Percentiles rank a stretch among this genome's conserved stretches.
Conservation (phyloP, 2,113 vertebrate species). For the Phaethornis superciliosus region DNA sequence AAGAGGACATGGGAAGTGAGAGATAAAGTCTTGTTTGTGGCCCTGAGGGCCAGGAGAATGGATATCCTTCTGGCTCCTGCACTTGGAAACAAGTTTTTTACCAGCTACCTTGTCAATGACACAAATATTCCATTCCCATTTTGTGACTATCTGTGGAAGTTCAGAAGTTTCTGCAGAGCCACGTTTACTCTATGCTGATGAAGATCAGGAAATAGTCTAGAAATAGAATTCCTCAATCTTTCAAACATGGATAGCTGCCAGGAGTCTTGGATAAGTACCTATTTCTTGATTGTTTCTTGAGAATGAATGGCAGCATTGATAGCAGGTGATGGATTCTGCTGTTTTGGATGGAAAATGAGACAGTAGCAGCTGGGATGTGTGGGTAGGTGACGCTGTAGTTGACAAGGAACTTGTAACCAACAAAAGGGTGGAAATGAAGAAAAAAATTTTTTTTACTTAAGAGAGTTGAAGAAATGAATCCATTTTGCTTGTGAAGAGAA, state of each 20-base stretch:
- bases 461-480: not conserved
- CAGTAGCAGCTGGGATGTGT: conserved; percentile 22
- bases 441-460: not conserved
- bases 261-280: not conserved
- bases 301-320: not conserved
- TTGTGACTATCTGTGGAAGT: not conserved
- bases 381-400: conserved; percentile 7
- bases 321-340: conserved; percentile 37
- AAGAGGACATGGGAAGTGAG: not conserved
- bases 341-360: not conserved
- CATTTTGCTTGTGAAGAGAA: not conserved
- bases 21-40: not conserved
- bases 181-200: not conserved
- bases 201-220: not conserved
- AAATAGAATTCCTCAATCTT: conserved; percentile 24
- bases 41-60: not conserved
- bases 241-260: not conserved
- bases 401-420: conserved; percentile 20
- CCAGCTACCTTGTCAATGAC: not conserved
- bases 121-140: not conserved
- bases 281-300: conserved; percentile 18
- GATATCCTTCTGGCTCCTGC: not conserved
- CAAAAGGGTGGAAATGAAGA: not conserved
- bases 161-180: not conserved
- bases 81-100: not conserved